phyloP scores from a whole-genome alignment of 2,888 invertebrate genomes.

The Scaptodrosophila latifasciaeformis region DNA sequence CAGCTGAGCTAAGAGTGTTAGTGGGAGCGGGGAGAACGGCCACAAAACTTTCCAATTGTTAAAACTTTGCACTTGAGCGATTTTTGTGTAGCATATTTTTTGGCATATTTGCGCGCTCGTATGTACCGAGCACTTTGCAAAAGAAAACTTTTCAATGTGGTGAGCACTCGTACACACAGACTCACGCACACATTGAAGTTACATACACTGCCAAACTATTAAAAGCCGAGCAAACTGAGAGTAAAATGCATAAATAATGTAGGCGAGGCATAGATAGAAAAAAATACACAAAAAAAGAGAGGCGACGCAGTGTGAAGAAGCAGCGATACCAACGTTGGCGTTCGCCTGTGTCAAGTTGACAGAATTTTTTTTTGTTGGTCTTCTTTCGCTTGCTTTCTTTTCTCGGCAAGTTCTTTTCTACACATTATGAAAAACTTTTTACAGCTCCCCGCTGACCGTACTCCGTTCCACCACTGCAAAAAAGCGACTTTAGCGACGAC shows the following conservation, averaged over 20 bases:
- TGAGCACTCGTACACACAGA: slow-evolving; percentile 40
- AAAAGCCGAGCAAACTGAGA: slow-evolving; percentile 51
- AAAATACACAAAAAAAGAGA: slow-evolving; percentile 4
- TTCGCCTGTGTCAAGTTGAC: slow-evolving; percentile 46
- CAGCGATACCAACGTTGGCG: slow-evolving; percentile 17
- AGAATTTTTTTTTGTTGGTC: slow-evolving; percentile 27
- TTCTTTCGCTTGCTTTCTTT: slow-evolving; percentile 23
- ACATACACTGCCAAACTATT: slow-evolving; percentile 42
- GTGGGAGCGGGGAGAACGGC: too few species aligned
- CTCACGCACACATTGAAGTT: slow-evolving; percentile 24
- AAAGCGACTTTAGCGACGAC: slow-evolving; percentile 12
- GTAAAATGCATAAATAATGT: slow-evolving; percentile 64
- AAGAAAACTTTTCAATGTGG: slow-evolving; percentile 65
- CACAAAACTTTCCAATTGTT: slow-evolving; percentile 67
- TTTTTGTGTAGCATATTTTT: slow-evolving; percentile 69
- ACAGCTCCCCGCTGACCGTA: slow-evolving; percentile 19
- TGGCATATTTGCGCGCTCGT: slow-evolving; percentile 64
- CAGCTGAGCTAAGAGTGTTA: too few species aligned
- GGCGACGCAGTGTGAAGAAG: slow-evolving; percentile 12
- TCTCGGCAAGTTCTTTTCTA: slow-evolving; percentile 53
- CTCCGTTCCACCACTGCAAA: neutral
- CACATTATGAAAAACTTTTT: slow-evolving; percentile 60
- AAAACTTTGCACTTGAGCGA: slow-evolving; percentile 69
- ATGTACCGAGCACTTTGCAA: slow-evolving; percentile 65
- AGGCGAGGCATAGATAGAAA: slow-evolving; percentile 26